Conservation (phyloP, 2,888 invertebrate species). For the Clusia tigrina region DNA sequence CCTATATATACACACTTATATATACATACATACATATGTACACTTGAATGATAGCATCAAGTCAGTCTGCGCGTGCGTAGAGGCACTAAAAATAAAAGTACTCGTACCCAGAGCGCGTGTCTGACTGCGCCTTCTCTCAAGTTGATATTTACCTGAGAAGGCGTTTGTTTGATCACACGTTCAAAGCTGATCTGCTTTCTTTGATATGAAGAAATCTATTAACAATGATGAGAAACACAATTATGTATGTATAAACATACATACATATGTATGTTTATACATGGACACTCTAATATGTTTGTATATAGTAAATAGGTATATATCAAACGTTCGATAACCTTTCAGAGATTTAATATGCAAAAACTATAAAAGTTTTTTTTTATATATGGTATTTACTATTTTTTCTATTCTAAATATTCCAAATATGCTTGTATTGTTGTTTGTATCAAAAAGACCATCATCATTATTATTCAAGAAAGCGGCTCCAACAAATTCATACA, state of each 20-base stretch:
- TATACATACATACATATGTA: slow-evolving; percentile 9
- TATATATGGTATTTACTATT: not conserved
- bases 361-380: slow-evolving; percentile 22
- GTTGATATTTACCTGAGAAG: not conserved
- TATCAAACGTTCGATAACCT: slow-evolving; percentile 62
- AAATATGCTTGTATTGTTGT: not conserved
- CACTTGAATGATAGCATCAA: not conserved
- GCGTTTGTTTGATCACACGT: too few relatives aligned
- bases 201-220: too few relatives aligned
- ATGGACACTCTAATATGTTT: too few relatives aligned
- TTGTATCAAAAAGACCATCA: too few relatives aligned
- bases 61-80: slow-evolving; percentile 20
- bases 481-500: not conserved
- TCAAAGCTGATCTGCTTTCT: too few relatives aligned
- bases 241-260: too few relatives aligned
- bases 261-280: too few relatives aligned
- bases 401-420: not conserved
- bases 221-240: too few relatives aligned
- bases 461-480: not conserved
- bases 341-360: slow-evolving; percentile 53
- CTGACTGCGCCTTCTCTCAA: not conserved
- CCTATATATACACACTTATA: slow-evolving; percentile 14
- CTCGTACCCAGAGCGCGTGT: too few relatives aligned
- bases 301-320: too few relatives aligned
- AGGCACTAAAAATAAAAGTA: slow-evolving; percentile 29